A percentile compares a stretch with the other conserved stretches of the same genome.
Evolutionary conservation across 2,888 invertebrate species (phyloP).

Genomic region (Slavum lentiscoides): DNA sequence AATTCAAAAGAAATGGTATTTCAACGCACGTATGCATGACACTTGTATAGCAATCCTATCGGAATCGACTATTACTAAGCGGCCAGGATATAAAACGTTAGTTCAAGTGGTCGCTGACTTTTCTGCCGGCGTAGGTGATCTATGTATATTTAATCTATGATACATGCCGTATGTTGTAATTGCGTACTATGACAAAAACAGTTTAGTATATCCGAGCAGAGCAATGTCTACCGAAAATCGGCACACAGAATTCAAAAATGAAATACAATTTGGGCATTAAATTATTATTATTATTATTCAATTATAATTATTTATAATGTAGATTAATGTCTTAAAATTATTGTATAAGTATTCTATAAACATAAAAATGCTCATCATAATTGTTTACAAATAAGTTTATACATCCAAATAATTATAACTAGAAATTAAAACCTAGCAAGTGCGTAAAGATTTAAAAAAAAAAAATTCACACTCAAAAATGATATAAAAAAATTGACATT

Average conservation of each 20-base stretch:
- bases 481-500: constrained; percentile 34
- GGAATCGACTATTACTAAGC: no score
- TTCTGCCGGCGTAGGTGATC: no score
- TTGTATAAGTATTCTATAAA: constrained; percentile 46
- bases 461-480: constrained; percentile 40
- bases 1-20: no score
- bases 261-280: constrained; percentile 30
- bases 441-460: constrained; percentile 32
- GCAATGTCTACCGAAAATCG: neutral
- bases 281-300: constrained; percentile 32
- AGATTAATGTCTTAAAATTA: constrained; percentile 50
- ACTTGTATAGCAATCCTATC: no score
- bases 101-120: no score
- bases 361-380: constrained; percentile 36
- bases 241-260: constrained; percentile 3
- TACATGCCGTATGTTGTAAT: no score
- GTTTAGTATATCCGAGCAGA: neutral
- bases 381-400: constrained; percentile 51
- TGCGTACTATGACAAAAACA: neutral
- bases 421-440: constrained; percentile 40
- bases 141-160: no score
- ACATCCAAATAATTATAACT: constrained; percentile 42
- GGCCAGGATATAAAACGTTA: no score
- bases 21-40: no score
- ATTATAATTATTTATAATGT: constrained; percentile 41